Conservation (phyloP, 2,888 invertebrate species). For the Helobdella robusta region DNA sequence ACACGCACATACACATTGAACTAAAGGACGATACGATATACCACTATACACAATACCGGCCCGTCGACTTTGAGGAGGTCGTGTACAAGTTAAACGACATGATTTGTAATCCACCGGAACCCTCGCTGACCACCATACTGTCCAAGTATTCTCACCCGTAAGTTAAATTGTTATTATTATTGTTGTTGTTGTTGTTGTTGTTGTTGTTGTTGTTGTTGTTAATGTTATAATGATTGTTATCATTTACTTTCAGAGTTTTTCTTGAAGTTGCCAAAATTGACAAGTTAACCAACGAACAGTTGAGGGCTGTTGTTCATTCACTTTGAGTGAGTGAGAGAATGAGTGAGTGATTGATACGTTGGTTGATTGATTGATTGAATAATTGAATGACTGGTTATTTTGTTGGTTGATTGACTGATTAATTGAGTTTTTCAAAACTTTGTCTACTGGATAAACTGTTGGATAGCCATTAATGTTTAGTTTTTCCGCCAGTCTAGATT, state of each 20-base stretch:
- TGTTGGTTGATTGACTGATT: too few species aligned
- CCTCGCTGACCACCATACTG: constrained; percentile 71
- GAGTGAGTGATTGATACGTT: too few species aligned
- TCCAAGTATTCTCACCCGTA: constrained; percentile 77
- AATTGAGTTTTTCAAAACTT: too few species aligned
- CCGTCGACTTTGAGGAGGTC: constrained; percentile 64
- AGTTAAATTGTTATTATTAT: constrained; percentile 18
- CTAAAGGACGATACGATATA: constrained; percentile 39
- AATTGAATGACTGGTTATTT: too few species aligned
- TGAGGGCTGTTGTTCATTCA: too few species aligned
- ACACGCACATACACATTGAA: constrained; percentile 10
- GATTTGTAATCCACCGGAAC: constrained; percentile 67
- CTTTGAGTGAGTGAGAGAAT: too few species aligned
- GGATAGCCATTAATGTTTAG: too few species aligned
- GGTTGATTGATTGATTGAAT: too few species aligned
- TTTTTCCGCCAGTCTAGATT: too few species aligned
- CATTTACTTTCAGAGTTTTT: constrained; percentile 27
- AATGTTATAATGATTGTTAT: not conserved
- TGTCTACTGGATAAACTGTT: too few species aligned
- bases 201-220: too few species aligned
- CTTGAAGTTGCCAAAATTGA: constrained; percentile 28
- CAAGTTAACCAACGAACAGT: not conserved
- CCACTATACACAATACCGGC: constrained; percentile 59
- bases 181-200: too few species aligned
- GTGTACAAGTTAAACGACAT: constrained; percentile 66